phyloP scores from a whole-genome alignment of 2,888 invertebrate genomes.

The Buathra laborator region DNA sequence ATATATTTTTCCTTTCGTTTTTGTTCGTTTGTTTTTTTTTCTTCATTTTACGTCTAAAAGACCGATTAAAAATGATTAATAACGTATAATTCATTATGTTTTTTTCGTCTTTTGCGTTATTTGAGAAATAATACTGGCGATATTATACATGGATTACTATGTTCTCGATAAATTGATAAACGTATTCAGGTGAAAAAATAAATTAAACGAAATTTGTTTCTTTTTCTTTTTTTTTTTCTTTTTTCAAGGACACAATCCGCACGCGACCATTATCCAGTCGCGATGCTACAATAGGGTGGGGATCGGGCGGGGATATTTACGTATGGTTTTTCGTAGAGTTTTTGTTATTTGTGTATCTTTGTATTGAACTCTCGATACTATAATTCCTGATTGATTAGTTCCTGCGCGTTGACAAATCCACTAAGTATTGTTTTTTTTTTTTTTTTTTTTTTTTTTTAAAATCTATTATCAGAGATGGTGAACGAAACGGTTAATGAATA shows the following conservation, averaged over 20 bases:
- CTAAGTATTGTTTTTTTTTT: constrained; percentile 27
- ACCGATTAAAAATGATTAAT: constrained; percentile 74
- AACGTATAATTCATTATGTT: constrained; percentile 66
- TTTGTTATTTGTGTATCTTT: constrained; percentile 19
- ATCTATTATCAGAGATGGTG: constrained; percentile 66
- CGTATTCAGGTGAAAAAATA: constrained; percentile 69
- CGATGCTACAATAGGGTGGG: neutral
- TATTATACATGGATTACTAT: constrained; percentile 75
- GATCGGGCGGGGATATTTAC: constrained; percentile 6
- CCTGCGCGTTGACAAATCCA: constrained; percentile 51
- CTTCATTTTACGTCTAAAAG: constrained; percentile 71
- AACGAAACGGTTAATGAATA: constrained; percentile 75
- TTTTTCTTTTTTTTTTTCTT: constrained; percentile 23
- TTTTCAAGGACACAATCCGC: constrained; percentile 33
- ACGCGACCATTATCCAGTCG: constrained; percentile 39
- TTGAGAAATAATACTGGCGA: constrained; percentile 79
- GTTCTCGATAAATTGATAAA: constrained; percentile 68
- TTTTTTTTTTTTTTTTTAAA: constrained; percentile 15
- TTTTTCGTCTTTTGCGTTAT: constrained; percentile 53
- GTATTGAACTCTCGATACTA: constrained; percentile 45
- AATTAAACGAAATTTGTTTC: constrained; percentile 73
- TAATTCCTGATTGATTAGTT: constrained; percentile 45
- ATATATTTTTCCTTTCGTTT: constrained; percentile 46
- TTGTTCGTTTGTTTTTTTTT: constrained; percentile 12
- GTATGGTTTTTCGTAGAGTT: constrained; percentile 55